phyloP scores from a whole-genome alignment of 1,140 invertebrate genomes.

The Lepidurus packardi region DNA sequence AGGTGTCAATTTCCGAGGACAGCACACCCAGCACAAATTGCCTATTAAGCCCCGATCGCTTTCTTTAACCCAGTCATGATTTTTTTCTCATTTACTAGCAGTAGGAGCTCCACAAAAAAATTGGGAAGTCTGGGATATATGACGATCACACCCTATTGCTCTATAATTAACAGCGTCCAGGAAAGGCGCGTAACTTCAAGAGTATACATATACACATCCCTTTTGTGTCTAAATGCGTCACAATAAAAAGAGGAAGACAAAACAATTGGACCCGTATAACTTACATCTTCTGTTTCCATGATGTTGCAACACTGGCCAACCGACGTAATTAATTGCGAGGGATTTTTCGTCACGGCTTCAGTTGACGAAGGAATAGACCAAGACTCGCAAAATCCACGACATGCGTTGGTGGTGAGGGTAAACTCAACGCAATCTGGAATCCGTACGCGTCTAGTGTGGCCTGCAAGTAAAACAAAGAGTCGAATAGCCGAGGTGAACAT shows the following conservation, averaged over 20 bases:
- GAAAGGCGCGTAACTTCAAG: neutral
- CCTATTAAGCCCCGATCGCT: constrained; percentile 14
- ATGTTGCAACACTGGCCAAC: constrained; percentile 85
- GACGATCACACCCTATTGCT: neutral
- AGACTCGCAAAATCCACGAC: constrained; percentile 76
- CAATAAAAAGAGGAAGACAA: neutral
- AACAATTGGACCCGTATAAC: constrained; percentile 37
- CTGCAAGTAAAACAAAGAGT: constrained; percentile 45
- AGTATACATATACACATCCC: neutral
- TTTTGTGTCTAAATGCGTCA: neutral
- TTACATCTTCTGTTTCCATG: constrained; percentile 74
- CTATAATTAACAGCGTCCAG: neutral
- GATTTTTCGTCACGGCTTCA: constrained; percentile 51
- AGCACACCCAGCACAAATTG: neutral
- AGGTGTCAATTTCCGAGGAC: constrained; percentile 23
- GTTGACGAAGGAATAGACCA: constrained; percentile 63
- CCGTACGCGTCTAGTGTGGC: constrained; percentile 67
- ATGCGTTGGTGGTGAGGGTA: constrained; percentile 76
- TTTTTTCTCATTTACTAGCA: neutral
- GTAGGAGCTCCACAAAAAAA: neutral
- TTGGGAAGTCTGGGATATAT: neutral
- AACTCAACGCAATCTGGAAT: constrained; percentile 79
- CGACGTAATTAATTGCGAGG: constrained; percentile 67
- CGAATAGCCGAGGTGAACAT: neutral
- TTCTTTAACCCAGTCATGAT: neutral